These are phyloP conservation scores for Helicoverpa armigera DNA, from an alignment of 1,140 invertebrate genomes.

Conservation along the genomic window DNA sequence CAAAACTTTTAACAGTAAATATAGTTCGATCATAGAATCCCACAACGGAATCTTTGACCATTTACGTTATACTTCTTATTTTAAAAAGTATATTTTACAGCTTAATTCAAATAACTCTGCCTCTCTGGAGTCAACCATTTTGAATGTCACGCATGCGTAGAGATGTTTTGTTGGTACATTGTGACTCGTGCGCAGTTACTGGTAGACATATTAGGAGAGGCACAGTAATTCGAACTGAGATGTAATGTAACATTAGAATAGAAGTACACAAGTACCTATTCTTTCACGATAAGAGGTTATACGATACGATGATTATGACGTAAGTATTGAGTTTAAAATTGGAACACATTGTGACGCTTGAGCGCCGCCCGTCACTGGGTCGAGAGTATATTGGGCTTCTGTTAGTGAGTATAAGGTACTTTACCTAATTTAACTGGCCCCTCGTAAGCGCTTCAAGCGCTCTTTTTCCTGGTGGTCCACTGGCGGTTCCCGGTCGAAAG, in stretches of 20 bases:
- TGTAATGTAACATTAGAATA: conserved; percentile 2
- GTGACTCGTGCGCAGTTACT: no score
- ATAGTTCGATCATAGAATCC: no score
- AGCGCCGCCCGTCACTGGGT: not conserved
- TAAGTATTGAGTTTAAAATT: conserved; percentile 23
- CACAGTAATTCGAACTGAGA: not conserved
- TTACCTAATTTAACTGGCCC: conserved; percentile 60
- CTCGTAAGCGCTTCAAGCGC: conserved; percentile 79
- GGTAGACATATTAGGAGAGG: no score
- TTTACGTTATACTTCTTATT: no score
- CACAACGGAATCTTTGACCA: no score
- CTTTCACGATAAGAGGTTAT: not conserved
- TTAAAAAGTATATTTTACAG: not conserved
- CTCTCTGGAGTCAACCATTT: no score
- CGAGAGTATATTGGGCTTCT: not conserved
- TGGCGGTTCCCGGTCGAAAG: conserved; percentile 83
- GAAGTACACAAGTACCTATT: conserved; percentile 17
- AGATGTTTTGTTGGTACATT: no score
- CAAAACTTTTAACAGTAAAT: no score
- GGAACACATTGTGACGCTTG: conserved; percentile 24
- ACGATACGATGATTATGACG: conserved; percentile 11
- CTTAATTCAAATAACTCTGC: no score
- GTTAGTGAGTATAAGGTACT: conserved; percentile 4
- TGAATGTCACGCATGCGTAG: no score
- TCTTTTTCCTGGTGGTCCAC: conserved; percentile 83